These are phyloP conservation scores for Folsomia candida DNA, from an alignment of 2,888 invertebrate genomes.

Conservation along the genomic window DNA sequence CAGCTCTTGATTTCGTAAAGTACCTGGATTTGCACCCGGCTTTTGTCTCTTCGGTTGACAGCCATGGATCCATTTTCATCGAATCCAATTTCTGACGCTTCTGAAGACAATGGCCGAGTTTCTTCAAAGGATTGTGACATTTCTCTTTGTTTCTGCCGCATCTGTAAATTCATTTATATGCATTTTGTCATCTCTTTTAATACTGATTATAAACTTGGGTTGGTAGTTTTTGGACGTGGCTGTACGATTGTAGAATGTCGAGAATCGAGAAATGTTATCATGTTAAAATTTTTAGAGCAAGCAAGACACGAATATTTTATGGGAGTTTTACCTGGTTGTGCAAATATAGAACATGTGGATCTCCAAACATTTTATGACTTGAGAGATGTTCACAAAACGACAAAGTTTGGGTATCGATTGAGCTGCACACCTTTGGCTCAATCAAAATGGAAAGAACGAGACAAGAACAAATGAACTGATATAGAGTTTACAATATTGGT, in stretches of 20 bases:
- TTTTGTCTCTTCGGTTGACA: slow-evolving; percentile 54
- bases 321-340: slow-evolving; percentile 25
- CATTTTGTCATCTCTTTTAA: too few relatives aligned
- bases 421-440: neutral
- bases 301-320: too few relatives aligned
- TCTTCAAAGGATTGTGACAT: slow-evolving; percentile 52
- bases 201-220: too few relatives aligned
- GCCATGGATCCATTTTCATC: slow-evolving; percentile 52
- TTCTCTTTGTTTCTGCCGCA: slow-evolving; percentile 53
- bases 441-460: neutral
- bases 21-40: slow-evolving; percentile 53
- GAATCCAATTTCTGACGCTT: slow-evolving; percentile 51
- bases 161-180: slow-evolving; percentile 45
- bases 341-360: slow-evolving; percentile 22
- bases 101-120: slow-evolving; percentile 53
- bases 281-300: too few relatives aligned
- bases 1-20: too few relatives aligned
- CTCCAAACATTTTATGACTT: slow-evolving; percentile 21
- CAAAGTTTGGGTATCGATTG: neutral
- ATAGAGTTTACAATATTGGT: too few relatives aligned
- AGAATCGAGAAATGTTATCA: too few relatives aligned
- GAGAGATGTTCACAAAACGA: neutral
- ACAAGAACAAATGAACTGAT: slow-evolving; percentile 1
- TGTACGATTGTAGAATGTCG: too few relatives aligned
- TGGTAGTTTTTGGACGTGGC: too few relatives aligned